phyloP scores from a whole-genome alignment of 1,140 invertebrate species.

The Caenorhabditis brenneri region DNA sequence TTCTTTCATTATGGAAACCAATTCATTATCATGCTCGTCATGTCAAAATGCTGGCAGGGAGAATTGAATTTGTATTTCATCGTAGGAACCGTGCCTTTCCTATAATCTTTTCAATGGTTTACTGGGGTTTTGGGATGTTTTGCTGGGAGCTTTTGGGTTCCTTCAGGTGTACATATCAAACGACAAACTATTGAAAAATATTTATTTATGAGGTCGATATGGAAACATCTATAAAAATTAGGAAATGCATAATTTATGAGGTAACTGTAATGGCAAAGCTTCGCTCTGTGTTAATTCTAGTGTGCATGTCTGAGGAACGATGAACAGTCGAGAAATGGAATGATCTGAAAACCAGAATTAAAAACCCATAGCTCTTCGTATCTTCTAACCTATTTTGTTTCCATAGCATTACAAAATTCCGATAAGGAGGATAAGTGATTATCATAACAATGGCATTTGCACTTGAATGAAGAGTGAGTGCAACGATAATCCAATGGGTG shows the following conservation, averaged over 20 bases:
- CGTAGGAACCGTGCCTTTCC: no score
- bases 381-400: neutral
- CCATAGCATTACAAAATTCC: constrained; percentile 1
- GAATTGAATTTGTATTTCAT: no score
- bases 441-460: constrained; percentile 24
- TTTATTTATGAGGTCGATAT: neutral
- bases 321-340: neutral
- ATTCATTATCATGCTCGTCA: no score
- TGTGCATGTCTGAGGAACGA: neutral
- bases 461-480: constrained; percentile 9
- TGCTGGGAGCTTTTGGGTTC: no score
- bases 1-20: no score
- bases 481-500: constrained; percentile 6
- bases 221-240: no score
- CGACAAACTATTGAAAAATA: neutral
- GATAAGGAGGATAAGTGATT: constrained; percentile 24
- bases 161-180: no score
- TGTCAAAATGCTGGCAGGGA: no score
- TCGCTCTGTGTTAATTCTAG: constrained; percentile 2
- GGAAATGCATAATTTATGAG: neutral
- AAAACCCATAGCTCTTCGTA: neutral
- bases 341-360: neutral
- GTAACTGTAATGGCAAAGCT: neutral
- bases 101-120: no score
- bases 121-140: no score